These are phyloP conservation scores for Lipophrys pholis DNA, from an alignment of 2,113 vertebrate genomes.

Conservation along the genomic window DNA sequence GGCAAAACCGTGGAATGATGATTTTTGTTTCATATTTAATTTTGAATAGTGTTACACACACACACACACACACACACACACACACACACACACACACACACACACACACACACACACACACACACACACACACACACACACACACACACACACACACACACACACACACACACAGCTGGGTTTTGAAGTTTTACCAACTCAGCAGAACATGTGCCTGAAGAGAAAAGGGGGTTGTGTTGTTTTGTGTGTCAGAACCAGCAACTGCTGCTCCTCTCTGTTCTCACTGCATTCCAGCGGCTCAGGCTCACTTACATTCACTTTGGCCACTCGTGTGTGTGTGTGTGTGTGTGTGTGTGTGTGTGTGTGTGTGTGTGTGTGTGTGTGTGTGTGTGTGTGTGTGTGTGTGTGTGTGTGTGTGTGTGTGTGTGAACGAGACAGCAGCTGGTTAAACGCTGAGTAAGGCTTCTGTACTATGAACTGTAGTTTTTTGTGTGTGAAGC, in stretches of 20 bases:
- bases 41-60: too few species aligned
- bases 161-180: constrained; percentile 52
- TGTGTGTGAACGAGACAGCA: too few species aligned
- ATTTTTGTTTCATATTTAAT: too few species aligned
- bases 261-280: constrained; percentile 34
- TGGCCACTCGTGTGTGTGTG: background rate
- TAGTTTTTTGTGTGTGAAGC: too few species aligned
- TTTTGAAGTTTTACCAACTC: constrained; percentile 52
- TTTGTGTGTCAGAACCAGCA: background rate
- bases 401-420: background rate
- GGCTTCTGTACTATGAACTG: background rate
- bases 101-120: too few species aligned
- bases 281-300: constrained; percentile 37
- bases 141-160: too few species aligned
- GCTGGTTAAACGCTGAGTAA: constrained; percentile 23
- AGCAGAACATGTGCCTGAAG: constrained; percentile 40
- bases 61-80: too few species aligned
- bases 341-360: background rate
- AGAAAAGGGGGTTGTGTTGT: constrained; percentile 11
- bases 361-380: background rate
- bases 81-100: too few species aligned
- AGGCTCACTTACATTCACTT: constrained; percentile 32
- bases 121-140: too few species aligned
- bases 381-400: background rate
- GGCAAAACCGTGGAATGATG: too few species aligned